These are phyloP conservation scores for Meteorus sp. DNA, from an alignment of 1,140 invertebrate genomes.

Conservation along the genomic window DNA sequence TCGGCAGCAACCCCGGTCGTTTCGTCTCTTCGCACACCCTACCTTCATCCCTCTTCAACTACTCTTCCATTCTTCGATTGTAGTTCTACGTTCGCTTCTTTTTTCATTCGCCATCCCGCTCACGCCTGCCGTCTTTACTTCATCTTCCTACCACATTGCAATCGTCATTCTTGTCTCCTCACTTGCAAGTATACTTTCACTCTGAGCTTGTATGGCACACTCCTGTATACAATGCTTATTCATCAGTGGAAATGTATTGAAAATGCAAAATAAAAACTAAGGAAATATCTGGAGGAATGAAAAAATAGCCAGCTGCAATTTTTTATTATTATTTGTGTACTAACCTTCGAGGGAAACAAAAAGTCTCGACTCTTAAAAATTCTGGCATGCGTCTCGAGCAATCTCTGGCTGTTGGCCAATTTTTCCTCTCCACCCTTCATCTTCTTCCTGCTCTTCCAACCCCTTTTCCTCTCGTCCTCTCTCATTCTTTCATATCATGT, in stretches of 20 bases:
- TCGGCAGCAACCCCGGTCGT: constrained; percentile 46
- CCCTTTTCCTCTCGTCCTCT: no score
- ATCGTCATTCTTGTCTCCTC: no score
- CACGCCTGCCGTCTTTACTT: constrained; percentile 5
- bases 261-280: no score
- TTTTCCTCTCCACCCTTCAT: neutral
- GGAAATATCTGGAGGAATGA: no score
- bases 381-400: constrained; percentile 17
- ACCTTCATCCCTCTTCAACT: constrained; percentile 19
- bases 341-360: constrained; percentile 17
- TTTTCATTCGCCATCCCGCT: constrained; percentile 1
- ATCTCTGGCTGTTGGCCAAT: constrained; percentile 19
- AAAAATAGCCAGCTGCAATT: constrained; percentile 18
- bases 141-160: constrained; percentile 2
- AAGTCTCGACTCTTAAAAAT: constrained; percentile 10
- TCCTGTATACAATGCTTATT: no score
- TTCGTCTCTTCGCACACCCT: constrained; percentile 37
- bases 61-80: no score
- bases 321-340: neutral
- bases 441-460: no score
- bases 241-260: no score
- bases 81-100: no score
- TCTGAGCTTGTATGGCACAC: no score
- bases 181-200: no score
- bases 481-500: no score